A percentile compares a stretch with the other conserved stretches of the same genome.
These are phyloP conservation scores for Polypedilum pembai DNA, from an alignment of 1,140 invertebrate genomes.

Conservation along the genomic window DNA sequence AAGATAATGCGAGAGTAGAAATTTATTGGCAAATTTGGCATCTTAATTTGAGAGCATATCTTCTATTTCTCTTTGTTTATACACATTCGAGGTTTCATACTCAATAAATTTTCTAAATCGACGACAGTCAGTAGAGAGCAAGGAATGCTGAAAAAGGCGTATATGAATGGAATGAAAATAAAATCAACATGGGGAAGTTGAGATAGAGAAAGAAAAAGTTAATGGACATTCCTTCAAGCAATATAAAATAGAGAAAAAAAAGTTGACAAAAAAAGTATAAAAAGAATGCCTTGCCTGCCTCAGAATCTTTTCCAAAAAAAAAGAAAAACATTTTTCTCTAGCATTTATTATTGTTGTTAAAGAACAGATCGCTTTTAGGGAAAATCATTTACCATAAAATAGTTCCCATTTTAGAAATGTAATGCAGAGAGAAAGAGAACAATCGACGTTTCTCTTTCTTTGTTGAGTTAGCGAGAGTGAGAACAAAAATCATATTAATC, in stretches of 20 bases:
- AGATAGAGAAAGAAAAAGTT: neutral
- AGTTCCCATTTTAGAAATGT: too few relatives aligned
- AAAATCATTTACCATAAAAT: too few relatives aligned
- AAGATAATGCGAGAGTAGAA: neutral
- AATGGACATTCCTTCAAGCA: neutral
- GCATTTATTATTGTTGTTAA: too few relatives aligned
- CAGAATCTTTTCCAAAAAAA: too few relatives aligned
- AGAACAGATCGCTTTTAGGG: too few relatives aligned
- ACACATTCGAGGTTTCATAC: conserved; percentile 14
- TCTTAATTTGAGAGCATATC: conserved; percentile 4
- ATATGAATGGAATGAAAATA: neutral
- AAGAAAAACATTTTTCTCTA: too few relatives aligned
- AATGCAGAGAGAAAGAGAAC: too few relatives aligned
- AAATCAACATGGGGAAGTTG: neutral
- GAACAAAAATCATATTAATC: too few relatives aligned
- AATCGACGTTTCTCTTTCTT: too few relatives aligned
- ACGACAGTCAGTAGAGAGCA: neutral
- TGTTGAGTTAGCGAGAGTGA: too few relatives aligned
- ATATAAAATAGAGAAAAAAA: neutral
- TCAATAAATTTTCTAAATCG: conserved; percentile 23
- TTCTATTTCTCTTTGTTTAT: neutral
- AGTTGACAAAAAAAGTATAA: neutral
- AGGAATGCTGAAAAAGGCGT: neutral
- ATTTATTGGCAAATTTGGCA: conserved; percentile 18
- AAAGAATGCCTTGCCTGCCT: neutral